A percentile compares a stretch with the other conserved stretches of the same genome.
Evolutionary conservation across 2,797 vertebrate species (phyloP).

Genomic region (Cryptoprocta ferox): DNA sequence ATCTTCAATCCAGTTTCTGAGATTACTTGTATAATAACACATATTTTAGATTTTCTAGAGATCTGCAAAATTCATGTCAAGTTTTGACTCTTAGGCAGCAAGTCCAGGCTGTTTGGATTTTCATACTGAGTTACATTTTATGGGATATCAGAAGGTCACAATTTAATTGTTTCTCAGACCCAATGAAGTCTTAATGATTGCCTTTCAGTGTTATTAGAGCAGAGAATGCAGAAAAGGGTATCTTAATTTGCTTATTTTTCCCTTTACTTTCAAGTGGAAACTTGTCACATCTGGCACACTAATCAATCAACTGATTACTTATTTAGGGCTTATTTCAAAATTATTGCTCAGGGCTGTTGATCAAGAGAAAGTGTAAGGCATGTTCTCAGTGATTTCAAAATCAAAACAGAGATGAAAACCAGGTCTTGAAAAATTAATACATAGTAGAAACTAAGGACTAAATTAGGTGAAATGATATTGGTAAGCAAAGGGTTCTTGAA

Average conservation of each 20-base stretch:
- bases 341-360: neutral
- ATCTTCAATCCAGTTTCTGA: constrained; percentile 8
- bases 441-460: neutral
- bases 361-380: neutral
- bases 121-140: neutral
- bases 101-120: neutral
- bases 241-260: neutral
- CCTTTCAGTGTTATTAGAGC: neutral
- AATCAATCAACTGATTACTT: neutral
- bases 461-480: neutral
- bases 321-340: neutral
- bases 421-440: neutral
- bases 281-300: neutral
- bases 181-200: neutral
- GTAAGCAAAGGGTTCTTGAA: neutral
- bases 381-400: neutral
- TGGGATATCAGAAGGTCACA: neutral
- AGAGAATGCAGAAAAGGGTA: neutral
- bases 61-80: neutral
- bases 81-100: neutral
- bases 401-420: neutral
- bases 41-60: constrained; percentile 2
- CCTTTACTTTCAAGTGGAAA: neutral
- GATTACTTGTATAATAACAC: neutral
- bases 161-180: neutral